Conservation (phyloP, 1,140 invertebrate species). For the Drosophila tsacasi region DNA sequence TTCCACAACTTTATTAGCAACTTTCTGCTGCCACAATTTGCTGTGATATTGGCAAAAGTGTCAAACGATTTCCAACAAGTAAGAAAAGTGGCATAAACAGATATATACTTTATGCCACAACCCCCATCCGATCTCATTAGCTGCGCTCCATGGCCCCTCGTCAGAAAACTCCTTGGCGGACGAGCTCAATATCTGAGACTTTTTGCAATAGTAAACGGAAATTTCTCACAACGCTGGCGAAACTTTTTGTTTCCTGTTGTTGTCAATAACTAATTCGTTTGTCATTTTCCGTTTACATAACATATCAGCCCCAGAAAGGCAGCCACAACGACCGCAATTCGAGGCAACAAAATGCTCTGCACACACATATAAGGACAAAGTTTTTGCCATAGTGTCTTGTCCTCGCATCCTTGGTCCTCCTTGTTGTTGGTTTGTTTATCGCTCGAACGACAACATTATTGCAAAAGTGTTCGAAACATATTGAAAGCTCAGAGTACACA, state of each 20-base stretch:
- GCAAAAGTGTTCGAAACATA: slow-evolving; percentile 78
- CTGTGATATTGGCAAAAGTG: slow-evolving; percentile 60
- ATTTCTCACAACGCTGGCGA: slow-evolving; percentile 70
- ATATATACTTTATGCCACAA: slow-evolving; percentile 7
- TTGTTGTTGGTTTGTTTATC: slow-evolving; percentile 72
- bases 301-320: slow-evolving; percentile 33
- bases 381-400: slow-evolving; percentile 65
- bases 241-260: slow-evolving; percentile 80
- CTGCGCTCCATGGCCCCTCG: slow-evolving; percentile 13
- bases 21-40: slow-evolving; percentile 56
- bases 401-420: slow-evolving; percentile 52
- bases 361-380: slow-evolving; percentile 72
- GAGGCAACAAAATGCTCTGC: slow-evolving; percentile 71
- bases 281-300: slow-evolving; percentile 83
- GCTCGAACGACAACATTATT: slow-evolving; percentile 65
- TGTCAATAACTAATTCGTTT: slow-evolving; percentile 84
- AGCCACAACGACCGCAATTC: slow-evolving; percentile 46
- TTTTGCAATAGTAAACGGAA: slow-evolving; percentile 69
- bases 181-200: slow-evolving; percentile 35
- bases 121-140: slow-evolving; percentile 68
- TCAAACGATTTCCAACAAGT: slow-evolving; percentile 50
- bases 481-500: slow-evolving; percentile 58
- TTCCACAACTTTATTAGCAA: slow-evolving; percentile 7
- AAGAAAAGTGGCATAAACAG: slow-evolving; percentile 18
- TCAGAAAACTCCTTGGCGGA: slow-evolving; percentile 18